phyloP scores from a whole-genome alignment of 2,888 invertebrate species.

The Strigamia maritima region DNA sequence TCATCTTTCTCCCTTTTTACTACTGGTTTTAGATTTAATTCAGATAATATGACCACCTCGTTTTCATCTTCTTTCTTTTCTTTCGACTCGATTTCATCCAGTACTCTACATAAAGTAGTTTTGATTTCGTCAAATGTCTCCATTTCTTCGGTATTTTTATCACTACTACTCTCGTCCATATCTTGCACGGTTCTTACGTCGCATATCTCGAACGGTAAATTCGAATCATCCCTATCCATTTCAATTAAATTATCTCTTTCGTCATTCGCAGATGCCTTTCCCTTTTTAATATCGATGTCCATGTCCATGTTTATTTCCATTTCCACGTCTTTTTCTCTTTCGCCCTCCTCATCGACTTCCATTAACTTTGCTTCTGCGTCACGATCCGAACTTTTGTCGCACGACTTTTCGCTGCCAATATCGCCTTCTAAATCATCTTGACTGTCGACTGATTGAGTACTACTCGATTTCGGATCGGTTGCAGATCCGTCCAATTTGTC shows the following conservation, averaged over 20 bases:
- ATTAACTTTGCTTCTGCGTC: constrained; percentile 37
- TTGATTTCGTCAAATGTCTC: neutral
- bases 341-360: no score
- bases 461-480: neutral
- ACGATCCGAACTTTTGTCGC: constrained; percentile 39
- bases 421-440: constrained; percentile 38
- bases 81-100: neutral
- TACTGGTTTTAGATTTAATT: neutral
- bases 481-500: constrained; percentile 33
- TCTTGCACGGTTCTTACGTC: neutral
- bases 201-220: neutral
- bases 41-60: neutral
- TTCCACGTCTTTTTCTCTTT: neutral
- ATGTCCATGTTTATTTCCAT: no score
- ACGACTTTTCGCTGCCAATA: constrained; percentile 36
- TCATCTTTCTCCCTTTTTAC: neutral
- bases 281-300: constrained; percentile 42
- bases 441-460: constrained; percentile 18
- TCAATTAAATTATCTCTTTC: neutral
- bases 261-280: constrained; percentile 42
- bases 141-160: neutral
- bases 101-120: constrained; percentile 37
- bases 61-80: neutral
- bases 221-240: neutral
- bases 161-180: neutral